These are phyloP conservation scores for Nomada flava DNA, from an alignment of 2,888 invertebrate species.

Conservation along the genomic window DNA sequence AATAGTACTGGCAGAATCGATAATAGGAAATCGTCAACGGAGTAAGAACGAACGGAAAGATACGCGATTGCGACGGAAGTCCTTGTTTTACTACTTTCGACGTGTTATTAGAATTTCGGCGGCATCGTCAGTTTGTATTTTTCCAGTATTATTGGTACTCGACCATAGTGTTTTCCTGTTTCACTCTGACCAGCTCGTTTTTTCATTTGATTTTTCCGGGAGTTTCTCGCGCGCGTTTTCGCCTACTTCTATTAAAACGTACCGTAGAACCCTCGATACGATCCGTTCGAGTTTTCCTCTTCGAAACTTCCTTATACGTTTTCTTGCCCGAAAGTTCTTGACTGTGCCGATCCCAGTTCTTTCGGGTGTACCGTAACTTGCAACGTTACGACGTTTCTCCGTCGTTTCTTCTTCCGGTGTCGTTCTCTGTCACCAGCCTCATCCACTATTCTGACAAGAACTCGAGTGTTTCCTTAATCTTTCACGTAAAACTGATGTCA, in stretches of 20 bases:
- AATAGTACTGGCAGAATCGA: too few species aligned
- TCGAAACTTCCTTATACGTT: conserved; percentile 72
- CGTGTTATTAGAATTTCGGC: conserved; percentile 28
- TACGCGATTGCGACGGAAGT: not conserved
- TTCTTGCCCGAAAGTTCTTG: conserved; percentile 67
- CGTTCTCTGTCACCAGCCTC: conserved; percentile 19
- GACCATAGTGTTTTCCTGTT: conserved; percentile 59
- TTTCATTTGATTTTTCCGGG: conserved; percentile 45
- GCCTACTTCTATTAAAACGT: conserved; percentile 68
- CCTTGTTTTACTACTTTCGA: conserved; percentile 7
- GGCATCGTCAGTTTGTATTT: conserved; percentile 47
- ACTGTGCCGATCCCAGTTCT: conserved; percentile 64
- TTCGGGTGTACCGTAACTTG: conserved; percentile 48
- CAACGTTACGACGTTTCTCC: conserved; percentile 56
- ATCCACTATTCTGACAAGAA: conserved; percentile 51
- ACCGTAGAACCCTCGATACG: conserved; percentile 64
- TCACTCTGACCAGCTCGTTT: conserved; percentile 44
- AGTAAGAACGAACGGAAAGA: too few species aligned
- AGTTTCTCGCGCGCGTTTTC: conserved; percentile 65
- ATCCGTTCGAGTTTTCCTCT: conserved; percentile 65
- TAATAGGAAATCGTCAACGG: too few species aligned
- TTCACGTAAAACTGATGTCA: conserved; percentile 32
- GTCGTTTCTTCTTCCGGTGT: conserved; percentile 35
- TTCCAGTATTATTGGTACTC: conserved; percentile 47
- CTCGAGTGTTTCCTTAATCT: conserved; percentile 40